A percentile compares a stretch with the other conserved stretches of the same genome.
These are phyloP conservation scores for Drosophila dunni DNA, from an alignment of 1,140 invertebrate genomes.

Conservation along the genomic window DNA sequence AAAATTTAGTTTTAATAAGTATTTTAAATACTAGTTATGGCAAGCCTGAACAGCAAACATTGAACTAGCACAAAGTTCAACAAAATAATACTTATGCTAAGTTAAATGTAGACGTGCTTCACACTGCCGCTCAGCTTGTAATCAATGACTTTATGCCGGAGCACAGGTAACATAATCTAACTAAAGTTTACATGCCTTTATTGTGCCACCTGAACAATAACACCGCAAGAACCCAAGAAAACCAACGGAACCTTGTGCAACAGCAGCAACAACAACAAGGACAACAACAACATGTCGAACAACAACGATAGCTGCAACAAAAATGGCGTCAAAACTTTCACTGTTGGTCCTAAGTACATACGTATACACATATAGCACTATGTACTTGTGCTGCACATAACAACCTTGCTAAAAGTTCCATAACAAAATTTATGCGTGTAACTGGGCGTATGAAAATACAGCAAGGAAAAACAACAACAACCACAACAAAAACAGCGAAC, in stretches of 20 bases:
- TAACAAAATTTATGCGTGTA: constrained; percentile 82
- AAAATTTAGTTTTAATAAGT: too few relatives aligned
- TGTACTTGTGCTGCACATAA: constrained; percentile 24
- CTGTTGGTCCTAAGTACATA: not conserved
- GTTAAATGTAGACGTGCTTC: constrained; percentile 1
- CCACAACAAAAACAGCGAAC: not conserved
- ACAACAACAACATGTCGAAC: constrained; percentile 14
- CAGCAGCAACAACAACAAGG: constrained; percentile 25
- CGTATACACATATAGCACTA: not conserved
- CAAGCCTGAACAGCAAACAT: not conserved
- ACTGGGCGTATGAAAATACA: constrained; percentile 74
- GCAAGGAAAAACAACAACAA: constrained; percentile 19
- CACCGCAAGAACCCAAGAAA: constrained; percentile 49
- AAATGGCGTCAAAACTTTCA: constrained; percentile 55
- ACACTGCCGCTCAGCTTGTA: constrained; percentile 13
- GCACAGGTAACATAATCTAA: constrained; percentile 51
- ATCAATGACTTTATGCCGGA: constrained; percentile 41
- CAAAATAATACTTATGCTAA: constrained; percentile 1
- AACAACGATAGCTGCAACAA: constrained; percentile 25
- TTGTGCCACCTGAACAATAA: constrained; percentile 52
- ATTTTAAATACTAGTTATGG: too few relatives aligned
- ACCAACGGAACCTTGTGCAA: constrained; percentile 47
- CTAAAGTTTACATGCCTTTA: constrained; percentile 49
- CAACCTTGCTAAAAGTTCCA: constrained; percentile 74
- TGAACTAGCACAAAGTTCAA: not conserved